phyloP scores from a whole-genome alignment of 2,888 invertebrate species.

The Pristionchus fissidentatus region DNA sequence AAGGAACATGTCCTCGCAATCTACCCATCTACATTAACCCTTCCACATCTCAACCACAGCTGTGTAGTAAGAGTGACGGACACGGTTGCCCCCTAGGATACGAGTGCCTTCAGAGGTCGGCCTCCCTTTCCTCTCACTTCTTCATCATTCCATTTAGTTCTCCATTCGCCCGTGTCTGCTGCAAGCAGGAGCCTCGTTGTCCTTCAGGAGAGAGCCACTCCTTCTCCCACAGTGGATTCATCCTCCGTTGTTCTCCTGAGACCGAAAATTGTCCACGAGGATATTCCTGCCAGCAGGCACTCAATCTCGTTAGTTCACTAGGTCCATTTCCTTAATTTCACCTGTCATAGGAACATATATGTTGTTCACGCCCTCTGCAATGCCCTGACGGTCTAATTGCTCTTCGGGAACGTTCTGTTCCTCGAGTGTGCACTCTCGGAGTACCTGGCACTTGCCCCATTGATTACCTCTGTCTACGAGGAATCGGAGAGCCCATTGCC shows the following conservation, averaged over 20 bases:
- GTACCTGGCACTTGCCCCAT: conserved; percentile 30
- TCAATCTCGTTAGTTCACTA: neutral
- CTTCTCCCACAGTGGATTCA: neutral
- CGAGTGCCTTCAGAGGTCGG: conserved; percentile 43
- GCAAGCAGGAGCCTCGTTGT: neutral
- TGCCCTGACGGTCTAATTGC: neutral
- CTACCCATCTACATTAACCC: conserved; percentile 41
- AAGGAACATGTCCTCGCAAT: conserved; percentile 40
- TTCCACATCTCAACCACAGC: conserved; percentile 1
- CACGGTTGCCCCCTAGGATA: conserved; percentile 41
- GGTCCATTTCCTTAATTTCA: neutral
- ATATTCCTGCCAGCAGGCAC: neutral
- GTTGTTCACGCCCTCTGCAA: neutral
- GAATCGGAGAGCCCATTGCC: neutral
- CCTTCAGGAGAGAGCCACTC: neutral
- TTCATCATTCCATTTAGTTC: neutral
- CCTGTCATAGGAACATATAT: conserved; percentile 2
- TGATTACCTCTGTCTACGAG: conserved; percentile 12
- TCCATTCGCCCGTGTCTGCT: conserved; percentile 26
- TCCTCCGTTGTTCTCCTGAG: neutral
- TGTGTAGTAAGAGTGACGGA: conserved; percentile 36
- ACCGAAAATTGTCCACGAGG: conserved; percentile 2
- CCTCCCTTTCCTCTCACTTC: neutral
- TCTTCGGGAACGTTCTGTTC: neutral
- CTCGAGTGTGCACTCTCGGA: conserved; percentile 10